These are phyloP conservation scores for Stegostoma tigrinum DNA, from an alignment of 2,113 vertebrate genomes.

Conservation along the genomic window DNA sequence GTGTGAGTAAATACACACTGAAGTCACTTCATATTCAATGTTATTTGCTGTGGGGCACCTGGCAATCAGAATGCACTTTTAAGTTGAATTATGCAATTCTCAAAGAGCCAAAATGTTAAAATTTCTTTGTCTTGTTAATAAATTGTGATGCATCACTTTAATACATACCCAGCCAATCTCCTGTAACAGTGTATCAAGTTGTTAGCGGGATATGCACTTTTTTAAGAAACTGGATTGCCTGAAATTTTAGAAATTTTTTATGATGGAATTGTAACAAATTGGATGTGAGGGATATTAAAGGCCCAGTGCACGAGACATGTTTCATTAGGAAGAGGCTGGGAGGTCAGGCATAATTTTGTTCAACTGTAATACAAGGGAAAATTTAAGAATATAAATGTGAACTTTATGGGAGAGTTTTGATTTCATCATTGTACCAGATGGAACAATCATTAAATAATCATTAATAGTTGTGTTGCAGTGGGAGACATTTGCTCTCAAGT, in stretches of 20 bases:
- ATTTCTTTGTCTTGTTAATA: background rate
- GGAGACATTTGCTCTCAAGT: background rate
- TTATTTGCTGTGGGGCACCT: background rate
- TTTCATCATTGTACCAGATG: background rate
- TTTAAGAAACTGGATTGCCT: background rate
- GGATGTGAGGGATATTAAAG: background rate
- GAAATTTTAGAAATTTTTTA: background rate
- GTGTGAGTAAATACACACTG: background rate
- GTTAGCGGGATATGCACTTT: background rate
- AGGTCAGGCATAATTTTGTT: background rate
- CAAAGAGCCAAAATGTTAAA: background rate
- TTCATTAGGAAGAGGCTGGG: background rate
- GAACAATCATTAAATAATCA: background rate
- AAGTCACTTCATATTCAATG: background rate
- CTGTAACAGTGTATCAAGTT: background rate
- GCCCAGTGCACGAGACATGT: background rate
- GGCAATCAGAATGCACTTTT: background rate
- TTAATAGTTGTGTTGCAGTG: background rate
- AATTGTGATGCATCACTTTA: background rate
- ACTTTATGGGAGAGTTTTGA: background rate
- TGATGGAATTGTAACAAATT: background rate
- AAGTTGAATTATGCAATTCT: background rate
- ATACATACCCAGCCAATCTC: background rate
- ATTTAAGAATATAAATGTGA: background rate
- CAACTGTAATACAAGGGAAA: background rate